Evolutionary conservation across 53 echinoderm and acorn worm species (phyloP).

Genomic region (Temnopleurus reevesii): DNA sequence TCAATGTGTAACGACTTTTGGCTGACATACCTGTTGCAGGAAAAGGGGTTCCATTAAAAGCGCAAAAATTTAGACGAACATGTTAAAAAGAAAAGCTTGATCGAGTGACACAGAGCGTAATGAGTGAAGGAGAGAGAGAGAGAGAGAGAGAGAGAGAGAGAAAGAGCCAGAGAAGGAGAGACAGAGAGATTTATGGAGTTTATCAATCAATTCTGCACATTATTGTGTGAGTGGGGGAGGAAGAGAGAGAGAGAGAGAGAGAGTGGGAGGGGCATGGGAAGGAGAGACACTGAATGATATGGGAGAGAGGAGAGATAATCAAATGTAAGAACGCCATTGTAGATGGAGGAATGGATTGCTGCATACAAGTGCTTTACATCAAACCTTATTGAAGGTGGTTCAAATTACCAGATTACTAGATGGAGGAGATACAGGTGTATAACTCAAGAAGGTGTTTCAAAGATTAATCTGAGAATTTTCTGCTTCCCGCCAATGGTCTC

Average conservation of each 20-base stretch:
- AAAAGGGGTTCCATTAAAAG: no score
- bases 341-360: neutral
- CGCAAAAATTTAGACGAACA: no score
- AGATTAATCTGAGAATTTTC: slow-evolving; percentile 2
- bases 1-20: no score
- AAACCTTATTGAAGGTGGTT: neutral
- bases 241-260: neutral
- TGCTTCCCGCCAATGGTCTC: slow-evolving; percentile 22
- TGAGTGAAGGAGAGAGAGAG: neutral
- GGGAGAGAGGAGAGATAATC: neutral
- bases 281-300: neutral
- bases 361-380: neutral
- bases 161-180: neutral
- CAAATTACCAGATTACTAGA: slow-evolving; percentile 2
- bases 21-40: no score
- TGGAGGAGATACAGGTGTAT: slow-evolving; percentile 33
- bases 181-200: neutral
- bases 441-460: neutral
- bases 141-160: neutral
- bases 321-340: no score
- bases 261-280: neutral
- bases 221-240: no score
- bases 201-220: no score
- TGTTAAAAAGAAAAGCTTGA: no score
- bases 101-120: no score